A percentile compares a stretch with the other conserved stretches of the same genome.
These are phyloP conservation scores for Oryctes rhinoceros DNA, from an alignment of 1,140 invertebrate species.

Conservation along the genomic window DNA sequence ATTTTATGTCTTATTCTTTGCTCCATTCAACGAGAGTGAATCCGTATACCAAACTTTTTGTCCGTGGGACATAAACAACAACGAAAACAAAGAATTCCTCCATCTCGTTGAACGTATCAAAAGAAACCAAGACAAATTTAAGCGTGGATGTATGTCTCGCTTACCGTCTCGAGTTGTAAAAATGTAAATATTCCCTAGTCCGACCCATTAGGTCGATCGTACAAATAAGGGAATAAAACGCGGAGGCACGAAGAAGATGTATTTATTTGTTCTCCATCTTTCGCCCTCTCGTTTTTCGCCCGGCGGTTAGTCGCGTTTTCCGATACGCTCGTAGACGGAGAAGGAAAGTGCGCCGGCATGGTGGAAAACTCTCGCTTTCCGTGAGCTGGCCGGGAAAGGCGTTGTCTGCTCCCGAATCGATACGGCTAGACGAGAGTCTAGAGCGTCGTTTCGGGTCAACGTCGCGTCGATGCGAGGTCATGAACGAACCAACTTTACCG, in stretches of 20 bases:
- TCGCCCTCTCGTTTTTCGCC: not conserved
- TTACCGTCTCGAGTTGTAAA: not conserved
- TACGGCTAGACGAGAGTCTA: constrained; percentile 33
- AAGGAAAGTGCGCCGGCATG: not conserved
- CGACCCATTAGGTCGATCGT: not conserved
- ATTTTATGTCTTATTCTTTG: not conserved
- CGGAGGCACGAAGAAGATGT: too few relatives aligned
- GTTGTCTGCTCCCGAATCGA: constrained; percentile 19
- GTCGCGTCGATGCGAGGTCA: constrained; percentile 33
- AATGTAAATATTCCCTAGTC: not conserved
- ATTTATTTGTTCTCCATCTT: too few relatives aligned
- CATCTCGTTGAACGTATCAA: not conserved
- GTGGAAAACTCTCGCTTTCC: constrained; percentile 25
- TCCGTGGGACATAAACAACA: not conserved
- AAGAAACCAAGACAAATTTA: not conserved
- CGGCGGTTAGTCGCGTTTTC: not conserved
- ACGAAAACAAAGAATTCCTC: not conserved
- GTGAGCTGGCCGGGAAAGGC: constrained; percentile 11
- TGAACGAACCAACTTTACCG: constrained; percentile 19
- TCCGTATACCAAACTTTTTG: not conserved
- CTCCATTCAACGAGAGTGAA: not conserved
- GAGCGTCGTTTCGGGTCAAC: constrained; percentile 34
- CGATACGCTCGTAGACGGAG: not conserved
- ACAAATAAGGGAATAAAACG: not conserved
- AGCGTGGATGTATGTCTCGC: not conserved